Conservation (phyloP, 2,113 vertebrate genomes). For the Uropsilus gracilis region DNA sequence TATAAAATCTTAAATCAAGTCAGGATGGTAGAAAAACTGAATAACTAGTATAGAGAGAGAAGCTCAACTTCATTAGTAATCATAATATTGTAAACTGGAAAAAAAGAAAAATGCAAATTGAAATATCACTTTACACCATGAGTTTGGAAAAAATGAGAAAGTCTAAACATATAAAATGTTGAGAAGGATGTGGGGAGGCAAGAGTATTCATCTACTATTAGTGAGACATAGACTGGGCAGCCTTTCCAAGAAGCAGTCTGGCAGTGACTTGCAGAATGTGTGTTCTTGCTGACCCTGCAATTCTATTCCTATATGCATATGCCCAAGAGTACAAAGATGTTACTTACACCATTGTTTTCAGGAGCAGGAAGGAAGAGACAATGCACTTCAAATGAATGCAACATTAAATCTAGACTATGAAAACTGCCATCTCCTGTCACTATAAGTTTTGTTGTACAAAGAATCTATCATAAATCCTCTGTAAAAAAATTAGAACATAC, state of each 20-base stretch:
- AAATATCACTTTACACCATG: constrained; percentile 17
- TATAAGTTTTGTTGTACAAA: neutral
- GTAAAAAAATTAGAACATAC: neutral
- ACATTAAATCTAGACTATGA: neutral
- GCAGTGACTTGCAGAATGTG: neutral
- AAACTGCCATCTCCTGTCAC: neutral
- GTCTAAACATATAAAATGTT: neutral
- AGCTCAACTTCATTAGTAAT: constrained; percentile 5
- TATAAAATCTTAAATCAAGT: constrained; percentile 33
- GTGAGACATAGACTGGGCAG: neutral
- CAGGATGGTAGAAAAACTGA: neutral
- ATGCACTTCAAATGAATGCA: neutral
- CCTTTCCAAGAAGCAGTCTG: neutral
- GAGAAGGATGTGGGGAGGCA: neutral
- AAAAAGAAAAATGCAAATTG: constrained; percentile 18
- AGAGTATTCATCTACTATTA: neutral
- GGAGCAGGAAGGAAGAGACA: neutral
- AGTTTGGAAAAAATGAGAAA: constrained; percentile 47
- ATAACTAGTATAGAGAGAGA: neutral
- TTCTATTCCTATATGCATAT: neutral
- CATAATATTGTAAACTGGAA: neutral
- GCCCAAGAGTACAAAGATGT: neutral
- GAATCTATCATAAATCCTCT: neutral
- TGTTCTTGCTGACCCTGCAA: neutral
- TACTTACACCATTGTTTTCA: neutral